Evolutionary conservation across 1,140 invertebrate species (phyloP).

Genomic region (Drosophila athabasca): DNA sequence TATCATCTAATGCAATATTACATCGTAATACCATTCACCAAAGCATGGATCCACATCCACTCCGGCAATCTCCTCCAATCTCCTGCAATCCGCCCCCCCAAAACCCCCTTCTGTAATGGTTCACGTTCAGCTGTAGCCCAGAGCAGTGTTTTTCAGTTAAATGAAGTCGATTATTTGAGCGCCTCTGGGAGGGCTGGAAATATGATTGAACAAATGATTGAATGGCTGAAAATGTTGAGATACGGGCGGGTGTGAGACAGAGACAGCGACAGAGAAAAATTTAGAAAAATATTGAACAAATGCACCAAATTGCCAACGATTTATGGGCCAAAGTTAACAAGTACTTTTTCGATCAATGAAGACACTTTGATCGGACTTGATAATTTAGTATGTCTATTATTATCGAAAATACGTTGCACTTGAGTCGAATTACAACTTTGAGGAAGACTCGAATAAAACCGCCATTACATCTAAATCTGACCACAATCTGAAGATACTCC

Average conservation of each 20-base stretch:
- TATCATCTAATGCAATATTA: constrained; percentile 81
- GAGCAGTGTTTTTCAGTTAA: constrained; percentile 63
- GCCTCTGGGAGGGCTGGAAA: constrained; percentile 57
- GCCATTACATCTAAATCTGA: too few relatives aligned
- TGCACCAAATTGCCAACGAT: neutral
- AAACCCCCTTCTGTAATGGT: constrained; percentile 2
- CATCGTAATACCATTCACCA: constrained; percentile 61
- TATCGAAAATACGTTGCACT: too few relatives aligned
- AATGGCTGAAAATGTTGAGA: constrained; percentile 19
- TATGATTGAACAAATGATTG: constrained; percentile 65
- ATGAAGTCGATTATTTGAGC: constrained; percentile 76
- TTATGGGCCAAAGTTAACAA: neutral
- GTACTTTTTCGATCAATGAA: neutral
- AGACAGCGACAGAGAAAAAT: neutral
- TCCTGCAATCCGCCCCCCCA: too few relatives aligned
- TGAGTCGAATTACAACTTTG: too few relatives aligned
- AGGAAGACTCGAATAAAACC: too few relatives aligned
- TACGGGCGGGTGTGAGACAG: neutral
- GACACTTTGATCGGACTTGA: neutral
- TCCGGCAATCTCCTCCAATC: neutral
- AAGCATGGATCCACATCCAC: constrained; percentile 1
- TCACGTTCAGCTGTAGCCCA: constrained; percentile 37
- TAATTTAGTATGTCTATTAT: neutral
- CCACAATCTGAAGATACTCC: too few relatives aligned
- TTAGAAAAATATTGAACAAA: neutral